Evolutionary conservation across 2,113 vertebrate genomes (phyloP), one percentile per base, ranked within the genome.

Genomic region (Perognathus longimembris): DNA sequence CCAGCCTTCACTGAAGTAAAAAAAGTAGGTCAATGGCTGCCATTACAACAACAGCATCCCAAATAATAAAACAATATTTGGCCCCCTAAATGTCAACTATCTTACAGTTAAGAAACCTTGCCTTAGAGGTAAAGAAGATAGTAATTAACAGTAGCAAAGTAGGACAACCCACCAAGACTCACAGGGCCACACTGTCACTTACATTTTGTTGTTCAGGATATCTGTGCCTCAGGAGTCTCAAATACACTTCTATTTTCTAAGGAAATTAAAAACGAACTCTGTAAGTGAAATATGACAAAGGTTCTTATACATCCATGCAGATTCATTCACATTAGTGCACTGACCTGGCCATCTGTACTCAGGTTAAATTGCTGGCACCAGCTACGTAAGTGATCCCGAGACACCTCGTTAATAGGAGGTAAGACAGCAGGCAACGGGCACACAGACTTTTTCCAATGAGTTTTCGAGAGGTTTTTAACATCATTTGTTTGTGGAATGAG

Each of bases 231-330:
- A 80, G 95, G 3, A 97, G 88, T 40, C 96, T 92, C 88, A 54
- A 3, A 82, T 96, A 97, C 57, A 97, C 84, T 0, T 96, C 89
- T 42, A 79, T 74, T 92, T 97, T 97, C 96, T 97, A 82, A 69
- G 14, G 86, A 93, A 85, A 89, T 79, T 7, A 94, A 94, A 32
- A 78, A 6, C 5, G 79, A 82, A 71, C 50, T 15, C 50, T 57
- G 66, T 50, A 86, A 59, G 57, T 92, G 67, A 79, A n/a, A 87
- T 74, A 5, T 3, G 36, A 74, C 38, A n/a, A 75, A 76, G 3
- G 0, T 79, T 57, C 4, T 3, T 63, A 38, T 3, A 11, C 28
- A 63, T 38, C 1, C 1, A 15, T 22, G 34, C 7, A 21, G 32
- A 77, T 14, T 74, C 6, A 54, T 10, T 7, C 34, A 34, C 38